Evolutionary conservation across 2,888 invertebrate genomes (phyloP).

Genomic region (Caenorhabditis parvicauda): DNA sequence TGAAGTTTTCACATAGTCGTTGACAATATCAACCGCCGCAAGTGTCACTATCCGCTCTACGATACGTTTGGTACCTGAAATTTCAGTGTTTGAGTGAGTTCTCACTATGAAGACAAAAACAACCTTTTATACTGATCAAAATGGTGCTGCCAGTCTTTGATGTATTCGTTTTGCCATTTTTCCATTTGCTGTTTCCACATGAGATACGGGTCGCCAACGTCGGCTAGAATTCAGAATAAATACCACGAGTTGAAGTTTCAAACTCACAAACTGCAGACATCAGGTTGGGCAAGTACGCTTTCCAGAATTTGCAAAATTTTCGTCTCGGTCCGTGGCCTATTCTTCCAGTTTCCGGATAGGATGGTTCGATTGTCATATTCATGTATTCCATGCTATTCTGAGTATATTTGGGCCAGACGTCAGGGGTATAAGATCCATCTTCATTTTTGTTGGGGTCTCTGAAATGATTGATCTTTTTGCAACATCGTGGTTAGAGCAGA

Average conservation of each 20-base stretch:
- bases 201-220: conserved; percentile 58
- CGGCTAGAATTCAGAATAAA: conserved; percentile 42
- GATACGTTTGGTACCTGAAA: conserved; percentile 50
- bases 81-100: neutral
- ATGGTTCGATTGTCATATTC: conserved; percentile 75
- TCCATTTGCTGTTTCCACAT: conserved; percentile 62
- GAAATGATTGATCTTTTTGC: conserved; percentile 23
- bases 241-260: neutral
- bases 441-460: conserved; percentile 62
- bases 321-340: conserved; percentile 77
- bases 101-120: neutral
- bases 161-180: conserved; percentile 61
- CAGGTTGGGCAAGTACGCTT: conserved; percentile 86
- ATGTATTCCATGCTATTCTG: conserved; percentile 83
- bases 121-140: conserved; percentile 62
- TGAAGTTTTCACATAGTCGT: no score
- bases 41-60: conserved; percentile 45
- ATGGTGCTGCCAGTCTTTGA: conserved; percentile 61
- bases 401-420: conserved; percentile 84
- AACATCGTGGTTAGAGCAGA: no score
- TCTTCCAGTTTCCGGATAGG: conserved; percentile 25
- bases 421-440: conserved; percentile 68
- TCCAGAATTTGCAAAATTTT: conserved; percentile 88
- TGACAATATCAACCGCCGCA: conserved; percentile 30
- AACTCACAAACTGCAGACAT: conserved; percentile 55